Conservation (phyloP, 1,140 invertebrate species). For the Plectrocnemia conspersa region DNA sequence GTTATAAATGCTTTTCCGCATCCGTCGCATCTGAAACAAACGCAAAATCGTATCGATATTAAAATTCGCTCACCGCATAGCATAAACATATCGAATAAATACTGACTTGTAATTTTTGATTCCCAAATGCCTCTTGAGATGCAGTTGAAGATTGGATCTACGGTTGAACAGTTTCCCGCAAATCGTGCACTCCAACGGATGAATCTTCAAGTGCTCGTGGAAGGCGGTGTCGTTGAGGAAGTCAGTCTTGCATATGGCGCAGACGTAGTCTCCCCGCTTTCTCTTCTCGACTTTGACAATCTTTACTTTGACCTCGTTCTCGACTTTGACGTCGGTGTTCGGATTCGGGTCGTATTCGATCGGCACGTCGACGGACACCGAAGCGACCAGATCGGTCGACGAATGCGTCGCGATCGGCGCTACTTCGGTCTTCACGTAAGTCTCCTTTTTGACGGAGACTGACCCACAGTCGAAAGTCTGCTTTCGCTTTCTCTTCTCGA, state of each 20-base stretch:
- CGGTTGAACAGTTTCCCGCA: slow-evolving; percentile 75
- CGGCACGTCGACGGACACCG: too few species aligned
- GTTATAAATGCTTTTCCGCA: slow-evolving; percentile 80
- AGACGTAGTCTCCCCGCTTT: slow-evolving; percentile 20
- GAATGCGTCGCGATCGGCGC: too few species aligned
- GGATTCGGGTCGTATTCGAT: not conserved
- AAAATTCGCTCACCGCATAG: not conserved
- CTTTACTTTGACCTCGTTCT: slow-evolving; percentile 27
- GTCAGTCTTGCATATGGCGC: slow-evolving; percentile 43
- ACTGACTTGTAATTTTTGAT: slow-evolving; percentile 64
- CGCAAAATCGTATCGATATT: not conserved
- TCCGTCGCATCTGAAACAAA: slow-evolving; percentile 58
- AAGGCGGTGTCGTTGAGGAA: slow-evolving; percentile 58
- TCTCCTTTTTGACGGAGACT: not conserved
- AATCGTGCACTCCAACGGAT: slow-evolving; percentile 72
- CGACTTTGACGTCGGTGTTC: not conserved
- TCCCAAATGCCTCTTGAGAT: slow-evolving; percentile 72
- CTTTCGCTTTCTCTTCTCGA: not conserved
- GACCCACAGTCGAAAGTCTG: not conserved
- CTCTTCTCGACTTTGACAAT: slow-evolving; percentile 28
- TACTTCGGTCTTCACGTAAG: too few species aligned
- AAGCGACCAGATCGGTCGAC: too few species aligned
- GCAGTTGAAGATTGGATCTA: slow-evolving; percentile 66
- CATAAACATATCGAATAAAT: not conserved
- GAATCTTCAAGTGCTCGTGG: slow-evolving; percentile 67